Conservation (phyloP, 2,888 invertebrate genomes). For the Candidula unifasciata region DNA sequence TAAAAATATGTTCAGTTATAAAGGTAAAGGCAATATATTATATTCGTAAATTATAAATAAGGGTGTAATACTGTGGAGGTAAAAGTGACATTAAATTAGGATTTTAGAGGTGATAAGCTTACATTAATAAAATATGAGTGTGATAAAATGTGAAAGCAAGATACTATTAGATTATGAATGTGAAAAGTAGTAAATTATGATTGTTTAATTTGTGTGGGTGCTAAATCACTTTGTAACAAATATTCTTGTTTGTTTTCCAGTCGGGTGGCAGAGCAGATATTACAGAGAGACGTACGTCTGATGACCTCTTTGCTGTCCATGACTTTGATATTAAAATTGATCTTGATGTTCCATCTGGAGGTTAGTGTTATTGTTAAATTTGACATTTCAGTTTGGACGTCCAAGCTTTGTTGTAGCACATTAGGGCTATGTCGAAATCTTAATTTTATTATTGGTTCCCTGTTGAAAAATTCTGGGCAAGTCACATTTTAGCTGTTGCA, state of each 20-base stretch:
- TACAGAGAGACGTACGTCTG: conserved; percentile 66
- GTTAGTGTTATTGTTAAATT: conserved; percentile 58
- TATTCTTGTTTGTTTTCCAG: conserved; percentile 4
- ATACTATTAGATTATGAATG: neutral
- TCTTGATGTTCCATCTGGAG: conserved; percentile 76
- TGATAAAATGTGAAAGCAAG: neutral
- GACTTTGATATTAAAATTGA: conserved; percentile 98
- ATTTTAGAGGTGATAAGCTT: no score
- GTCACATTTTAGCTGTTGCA: no score
- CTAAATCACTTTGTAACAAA: neutral
- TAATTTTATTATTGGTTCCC: no score
- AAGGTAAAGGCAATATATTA: no score
- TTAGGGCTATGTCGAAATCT: no score
- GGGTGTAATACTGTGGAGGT: no score
- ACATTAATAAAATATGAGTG: no score
- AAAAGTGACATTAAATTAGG: no score
- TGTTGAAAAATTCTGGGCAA: no score
- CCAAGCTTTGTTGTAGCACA: no score
- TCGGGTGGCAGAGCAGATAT: conserved; percentile 48
- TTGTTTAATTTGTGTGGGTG: neutral
- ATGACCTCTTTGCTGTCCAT: conserved; percentile 84
- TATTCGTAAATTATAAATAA: no score
- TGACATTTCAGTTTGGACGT: neutral
- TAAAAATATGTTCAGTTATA: no score
- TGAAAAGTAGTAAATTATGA: neutral